A percentile compares a stretch with the other conserved stretches of the same genome.
These are phyloP conservation scores for Orius insidiosus DNA, from an alignment of 1,140 invertebrate species.

Conservation along the genomic window DNA sequence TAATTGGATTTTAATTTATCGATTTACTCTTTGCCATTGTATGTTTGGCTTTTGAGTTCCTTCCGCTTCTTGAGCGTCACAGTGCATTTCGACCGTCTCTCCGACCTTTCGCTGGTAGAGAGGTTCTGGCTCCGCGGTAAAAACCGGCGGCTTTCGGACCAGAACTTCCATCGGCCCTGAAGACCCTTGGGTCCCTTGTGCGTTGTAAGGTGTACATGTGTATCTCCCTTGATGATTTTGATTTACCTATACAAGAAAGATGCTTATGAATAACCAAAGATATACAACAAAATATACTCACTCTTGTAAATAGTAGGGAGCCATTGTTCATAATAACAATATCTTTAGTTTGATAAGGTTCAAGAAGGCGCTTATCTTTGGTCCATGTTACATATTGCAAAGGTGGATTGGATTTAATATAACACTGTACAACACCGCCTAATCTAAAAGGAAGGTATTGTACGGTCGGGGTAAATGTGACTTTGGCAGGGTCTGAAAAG, in stretches of 20 bases:
- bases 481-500: slow-evolving; percentile 73
- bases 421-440: slow-evolving; percentile 86
- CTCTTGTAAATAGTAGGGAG: slow-evolving; percentile 70
- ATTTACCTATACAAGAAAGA: slow-evolving; percentile 38
- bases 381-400: slow-evolving; percentile 93
- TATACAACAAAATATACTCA: slow-evolving; percentile 16
- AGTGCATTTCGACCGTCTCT: slow-evolving; percentile 81
- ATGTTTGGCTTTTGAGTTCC: slow-evolving; percentile 80
- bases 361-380: slow-evolving; percentile 79
- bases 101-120: slow-evolving; percentile 78
- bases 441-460: slow-evolving; percentile 86
- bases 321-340: slow-evolving; percentile 88
- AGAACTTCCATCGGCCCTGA: slow-evolving; percentile 91
- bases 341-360: slow-evolving; percentile 82
- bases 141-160: slow-evolving; percentile 75
- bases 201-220: slow-evolving; percentile 88
- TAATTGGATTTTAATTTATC: not conserved
- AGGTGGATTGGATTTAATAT: slow-evolving; percentile 89
- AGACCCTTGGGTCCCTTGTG: slow-evolving; percentile 77
- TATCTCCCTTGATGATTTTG: slow-evolving; percentile 78
- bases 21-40: slow-evolving; percentile 66
- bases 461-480: slow-evolving; percentile 83
- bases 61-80: slow-evolving; percentile 73
- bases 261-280: too few species aligned
- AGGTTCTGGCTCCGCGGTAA: slow-evolving; percentile 64